Evolutionary conservation across 2,888 invertebrate genomes (phyloP), one percentile per base, ranked within the genome.

Genomic region (Rhamnusium bicolor): DNA sequence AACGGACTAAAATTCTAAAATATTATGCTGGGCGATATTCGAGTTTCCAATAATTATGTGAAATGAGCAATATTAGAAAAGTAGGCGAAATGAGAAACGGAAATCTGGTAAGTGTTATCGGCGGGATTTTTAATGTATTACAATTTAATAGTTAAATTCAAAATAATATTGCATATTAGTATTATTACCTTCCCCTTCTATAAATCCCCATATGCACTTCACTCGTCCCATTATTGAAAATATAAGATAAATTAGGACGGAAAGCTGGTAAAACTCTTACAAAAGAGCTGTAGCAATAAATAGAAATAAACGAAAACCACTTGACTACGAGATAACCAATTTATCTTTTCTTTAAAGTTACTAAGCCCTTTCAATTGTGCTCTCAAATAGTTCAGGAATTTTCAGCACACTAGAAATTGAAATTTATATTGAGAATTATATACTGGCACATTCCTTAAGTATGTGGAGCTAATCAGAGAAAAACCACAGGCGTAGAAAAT

Each of bases 281-380:
- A 54, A 54, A 54, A 24, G 24, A 54, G 54, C 21, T 54, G 27
- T 24, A 54, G 54, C 54, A 54, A 27, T 54, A 27, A 54, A 54
- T 54, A 27, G 54, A 54, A 54, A 54, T 27, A 54, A 24, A 27
- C n/a, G 54, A 54, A 54, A 54, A 54, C 54, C 54, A 54, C 54
- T 27, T 14, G 12, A 21, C 54, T 54, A 54, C 54, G 27, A 54
- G 54, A 54, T 54, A 54, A 54, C 54, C 54, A 27, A 54, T 54
- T 14, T 54, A 21, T 54, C 54, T 51, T 19, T 51, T 14, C 54
- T 54, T 24, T 54, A 54, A 54, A 54, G 10, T 54, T 54, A 6
- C 54, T 54, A 18, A 51, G 51, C 18, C 47, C 51, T 16, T 51
- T 51, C 51, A 18, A 18, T 16, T 19, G 19, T 19, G 51, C 19